Base-by-base conservation (phyloP, 2,113 vertebrate genomes). In the Geothlypis trichas region DNA sequence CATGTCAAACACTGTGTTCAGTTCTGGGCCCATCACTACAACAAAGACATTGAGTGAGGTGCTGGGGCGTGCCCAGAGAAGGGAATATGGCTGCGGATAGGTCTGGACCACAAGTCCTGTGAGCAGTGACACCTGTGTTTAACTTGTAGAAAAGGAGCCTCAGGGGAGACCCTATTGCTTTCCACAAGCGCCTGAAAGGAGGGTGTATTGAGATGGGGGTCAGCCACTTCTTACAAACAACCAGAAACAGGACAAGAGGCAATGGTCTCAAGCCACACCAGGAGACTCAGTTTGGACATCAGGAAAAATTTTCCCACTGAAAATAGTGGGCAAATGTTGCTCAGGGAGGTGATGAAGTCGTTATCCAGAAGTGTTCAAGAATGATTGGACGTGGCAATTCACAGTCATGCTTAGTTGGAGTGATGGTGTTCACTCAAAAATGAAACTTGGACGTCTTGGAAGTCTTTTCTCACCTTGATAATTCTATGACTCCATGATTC, bases 311-410 rank as follows among this genome's bases (percentile, higher is more conserved):
- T 39, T 46, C 19, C n/a, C 20, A 13, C n/a, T 54, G 33, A 39
- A 39, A n/a, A 46, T 15, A 3, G 7, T 54, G n/a, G 5, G 41
- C 35, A 46, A 31, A 6, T 39, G 12, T 59, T 44, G 2, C 15
- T 37, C 18, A 37, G 18, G 22, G 27, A 51, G 12, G 5, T 66
- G 12, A 3, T 5, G 8, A 15, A 61, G 3, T 46, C 33, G 52
- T 33, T 28, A 54, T 16, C 13, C 20, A 24, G 15, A 82, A 46
- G 2, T 15, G 7, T 30, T 68, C n/a, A 61, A 35, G 28, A 61
- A 46, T 0, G 0, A 20, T 8, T 46, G 44, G 19, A 54, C 0
- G 0, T 59, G 61, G 23, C 33, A 59, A 49, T 67, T 30, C 4
- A n/a, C 35, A 22, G 19, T 44, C 9, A 13, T 46, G 16, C 31